Evolutionary conservation across 2,888 invertebrate genomes (phyloP), one percentile per base, ranked within the genome.

Genomic region (Drosophila melanocephala): DNA sequence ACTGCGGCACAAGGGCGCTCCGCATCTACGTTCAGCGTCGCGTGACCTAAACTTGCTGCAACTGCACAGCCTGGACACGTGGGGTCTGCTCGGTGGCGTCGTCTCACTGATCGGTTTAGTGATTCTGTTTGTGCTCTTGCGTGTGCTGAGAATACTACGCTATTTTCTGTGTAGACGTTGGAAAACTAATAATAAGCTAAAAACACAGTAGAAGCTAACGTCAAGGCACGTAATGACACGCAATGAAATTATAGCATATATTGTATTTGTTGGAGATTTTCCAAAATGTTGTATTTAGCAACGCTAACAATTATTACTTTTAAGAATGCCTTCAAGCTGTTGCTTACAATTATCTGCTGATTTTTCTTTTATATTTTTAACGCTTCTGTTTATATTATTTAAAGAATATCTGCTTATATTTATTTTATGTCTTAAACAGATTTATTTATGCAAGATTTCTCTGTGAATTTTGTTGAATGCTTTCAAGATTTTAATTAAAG

Each of bases 1-100:
- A 10, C 81, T 84, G 1, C 79, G 93, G 0, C 92, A 94, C 52
- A 85, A 93, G n/a, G 93, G 93, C 5, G 93, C 93, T 1, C 73
- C 78, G 0, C 93, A 94, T 66, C 68, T 94, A 61, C 89, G 90
- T 64, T 89, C 91, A n/a, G 91, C 91, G 16, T 91, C 91, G 16
- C 86, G 91, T 16, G 90, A 93, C 28, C 74, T 94, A 26, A 87
- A 52, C 35, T 87, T 92, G 28, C 42, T 91, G 0, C 81, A 90
- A 51, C 78, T 92, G 39, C 84, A 92, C 30, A 88, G 88, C 39
- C 39, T 93, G 5, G 93, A 93, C 70, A 86, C 87, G 0, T 84
- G 91, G 66, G 70, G 83, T 3, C 28, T 89, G 10, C 47, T 93
- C 0, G 52, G 55, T 33, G 63, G 57, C 5, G 28, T 55, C 5